These are phyloP conservation scores for Crotalus viridis DNA, from an alignment of 2,113 vertebrate species.

Conservation along the genomic window DNA sequence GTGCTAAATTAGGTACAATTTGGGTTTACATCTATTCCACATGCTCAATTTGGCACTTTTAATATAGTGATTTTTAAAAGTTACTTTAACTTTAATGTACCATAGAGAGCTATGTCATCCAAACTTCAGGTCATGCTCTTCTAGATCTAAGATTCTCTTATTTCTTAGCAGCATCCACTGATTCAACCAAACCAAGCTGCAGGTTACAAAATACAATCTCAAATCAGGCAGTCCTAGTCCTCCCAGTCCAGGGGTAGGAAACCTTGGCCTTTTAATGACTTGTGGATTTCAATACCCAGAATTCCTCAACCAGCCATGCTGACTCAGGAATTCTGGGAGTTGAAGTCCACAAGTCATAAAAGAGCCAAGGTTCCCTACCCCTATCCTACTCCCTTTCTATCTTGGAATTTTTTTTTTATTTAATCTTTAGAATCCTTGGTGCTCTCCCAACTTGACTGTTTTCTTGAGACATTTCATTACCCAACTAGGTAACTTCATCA, in stretches of 20 bases:
- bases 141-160: neutral
- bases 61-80: neutral
- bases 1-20: neutral
- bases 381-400: neutral
- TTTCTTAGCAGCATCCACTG: neutral
- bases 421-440: neutral
- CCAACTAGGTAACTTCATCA: neutral
- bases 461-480: neutral
- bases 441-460: neutral
- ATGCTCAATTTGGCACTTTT: neutral
- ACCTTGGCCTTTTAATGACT: no score
- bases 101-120: neutral
- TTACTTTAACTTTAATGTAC: neutral
- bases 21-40: neutral
- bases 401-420: neutral
- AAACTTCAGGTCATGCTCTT: neutral
- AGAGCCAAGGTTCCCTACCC: no score
- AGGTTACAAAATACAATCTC: neutral
- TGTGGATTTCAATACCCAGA: no score
- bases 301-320: no score
- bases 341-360: no score
- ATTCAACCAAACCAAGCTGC: neutral
- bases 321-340: no score
- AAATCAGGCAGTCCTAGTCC: neutral
- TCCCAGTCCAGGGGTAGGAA: neutral